Evolutionary conservation across 1,140 invertebrate species (phyloP).

Genomic region (Drosophila sp.): DNA sequence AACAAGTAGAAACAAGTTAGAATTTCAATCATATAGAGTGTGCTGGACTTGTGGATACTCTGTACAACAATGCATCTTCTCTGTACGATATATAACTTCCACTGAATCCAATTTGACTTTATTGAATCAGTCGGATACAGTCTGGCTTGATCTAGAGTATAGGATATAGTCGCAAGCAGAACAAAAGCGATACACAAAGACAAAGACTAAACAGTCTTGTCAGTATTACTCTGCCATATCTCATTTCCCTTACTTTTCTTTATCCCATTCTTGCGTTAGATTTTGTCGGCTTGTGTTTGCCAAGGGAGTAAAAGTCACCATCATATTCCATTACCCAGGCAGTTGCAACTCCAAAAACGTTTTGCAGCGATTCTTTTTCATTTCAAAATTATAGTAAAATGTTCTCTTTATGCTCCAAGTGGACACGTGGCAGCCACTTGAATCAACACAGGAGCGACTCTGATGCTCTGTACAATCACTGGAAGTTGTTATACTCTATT

Average conservation of each 20-base stretch:
- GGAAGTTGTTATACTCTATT: slow-evolving; percentile 5
- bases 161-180: slow-evolving; percentile 1
- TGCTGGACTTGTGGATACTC: neutral
- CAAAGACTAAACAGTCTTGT: slow-evolving; percentile 38
- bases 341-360: slow-evolving; percentile 36
- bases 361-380: slow-evolving; percentile 27
- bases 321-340: slow-evolving; percentile 31
- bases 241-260: neutral
- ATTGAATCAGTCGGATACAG: neutral
- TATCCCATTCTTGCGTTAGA: neutral
- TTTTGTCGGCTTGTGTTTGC: slow-evolving; percentile 21
- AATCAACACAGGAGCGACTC: slow-evolving; percentile 8
- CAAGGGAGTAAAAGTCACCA: slow-evolving; percentile 28
- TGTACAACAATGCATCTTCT: too few relatives aligned
- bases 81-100: too few relatives aligned
- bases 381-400: slow-evolving; percentile 31
- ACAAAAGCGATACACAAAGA: slow-evolving; percentile 31
- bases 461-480: neutral
- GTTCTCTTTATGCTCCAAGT: slow-evolving; percentile 43
- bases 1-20: slow-evolving; percentile 8
- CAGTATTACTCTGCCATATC: slow-evolving; percentile 12
- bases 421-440: slow-evolving; percentile 47
- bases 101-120: neutral
- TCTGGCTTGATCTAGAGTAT: neutral
- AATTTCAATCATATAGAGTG: neutral